Base-by-base conservation (phyloP, 2,888 invertebrate species). In the Sarcophaga rosellei region DNA sequence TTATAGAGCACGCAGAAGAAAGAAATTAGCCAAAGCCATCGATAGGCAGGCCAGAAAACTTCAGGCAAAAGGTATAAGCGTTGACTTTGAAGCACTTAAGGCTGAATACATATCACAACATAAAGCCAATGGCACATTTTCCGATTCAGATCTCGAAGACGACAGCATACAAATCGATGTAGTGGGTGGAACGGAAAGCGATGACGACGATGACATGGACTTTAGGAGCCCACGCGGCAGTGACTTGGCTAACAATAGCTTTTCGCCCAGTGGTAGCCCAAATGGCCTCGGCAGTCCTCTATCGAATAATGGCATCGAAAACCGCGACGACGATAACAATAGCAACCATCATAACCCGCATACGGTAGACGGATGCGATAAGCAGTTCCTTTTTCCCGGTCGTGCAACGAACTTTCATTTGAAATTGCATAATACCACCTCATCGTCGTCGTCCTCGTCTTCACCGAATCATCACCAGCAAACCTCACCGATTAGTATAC, bases 11-110 rank as follows among this genome's bases (percentile, higher is more conserved):
- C 95, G 97, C 93, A 96, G 97, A 93, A 95, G 97, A 94, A 97
- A 97, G 95, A 98, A 99, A 94, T 94, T 98, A 91, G 95, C 97
- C 91, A 99, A 99, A 94, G 97, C 97, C 87, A 94, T 98, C 89
- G 98, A 98, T 92, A 95, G 98, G 79, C 98, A 98, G 93, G 98
- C 98, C 89, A 95, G 98, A 89, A 98, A 99, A 92, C 95, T 99
- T 85, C 96, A 98, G 81, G 97, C 97, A 73, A 98, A 98, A 93
- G 98, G 98, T 89, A 97, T 98, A 90, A 95, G 97, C 21, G 98
- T 98, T 25, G 97, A 98, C 93, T 93, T 98, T 87, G 97, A 97
- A 90, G 96, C 97, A 4, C 94, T 98, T 74, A 96, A 97, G 90
- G 94, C 96, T 69, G 98, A 98, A 92, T 97, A 97, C 94, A 95